A percentile compares a stretch with the other conserved stretches of the same genome.
Conservation (phyloP, 2,888 invertebrate species). For the Teleiodes luculella region DNA sequence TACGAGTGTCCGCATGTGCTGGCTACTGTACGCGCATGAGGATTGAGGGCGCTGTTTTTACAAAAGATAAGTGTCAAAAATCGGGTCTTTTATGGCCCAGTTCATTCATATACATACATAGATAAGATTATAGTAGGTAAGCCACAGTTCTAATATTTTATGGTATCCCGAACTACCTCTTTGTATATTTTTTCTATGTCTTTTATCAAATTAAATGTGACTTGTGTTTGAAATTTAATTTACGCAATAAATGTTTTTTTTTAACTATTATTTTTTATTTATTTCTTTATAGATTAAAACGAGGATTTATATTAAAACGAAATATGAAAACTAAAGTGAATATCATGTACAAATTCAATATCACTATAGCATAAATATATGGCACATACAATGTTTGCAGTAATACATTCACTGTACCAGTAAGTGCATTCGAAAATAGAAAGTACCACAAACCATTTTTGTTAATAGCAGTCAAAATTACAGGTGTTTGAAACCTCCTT, state of each 20-base stretch:
- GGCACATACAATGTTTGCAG: conserved; percentile 80
- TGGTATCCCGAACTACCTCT: too few relatives aligned
- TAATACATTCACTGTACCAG: conserved; percentile 88
- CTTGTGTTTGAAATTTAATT: background rate
- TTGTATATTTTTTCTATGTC: background rate
- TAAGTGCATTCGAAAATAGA: conserved; percentile 88
- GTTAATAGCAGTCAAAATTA: conserved; percentile 85
- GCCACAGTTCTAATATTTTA: too few relatives aligned
- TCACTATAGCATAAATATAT: conserved; percentile 58
- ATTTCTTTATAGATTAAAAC: too few relatives aligned
- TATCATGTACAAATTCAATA: conserved; percentile 80
- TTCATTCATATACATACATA: too few relatives aligned
- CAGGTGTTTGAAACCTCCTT: conserved; percentile 57
- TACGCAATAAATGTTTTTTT: conserved; percentile 5
- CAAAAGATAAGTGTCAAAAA: too few relatives aligned
- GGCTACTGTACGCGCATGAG: too few relatives aligned
- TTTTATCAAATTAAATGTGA: conserved; percentile 2
- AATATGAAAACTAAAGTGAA: conserved; percentile 41
- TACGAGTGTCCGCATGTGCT: too few relatives aligned
- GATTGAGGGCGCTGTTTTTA: too few relatives aligned
- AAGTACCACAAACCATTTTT: conserved; percentile 92
- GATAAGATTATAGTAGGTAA: too few relatives aligned
- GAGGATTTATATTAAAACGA: conserved; percentile 59
- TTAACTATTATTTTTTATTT: too few relatives aligned
- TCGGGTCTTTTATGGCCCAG: too few relatives aligned